Evolutionary conservation across 2,113 vertebrate genomes (phyloP), one percentile per base, ranked within the genome.

Genomic region (Anarhynchus alexandrinus): DNA sequence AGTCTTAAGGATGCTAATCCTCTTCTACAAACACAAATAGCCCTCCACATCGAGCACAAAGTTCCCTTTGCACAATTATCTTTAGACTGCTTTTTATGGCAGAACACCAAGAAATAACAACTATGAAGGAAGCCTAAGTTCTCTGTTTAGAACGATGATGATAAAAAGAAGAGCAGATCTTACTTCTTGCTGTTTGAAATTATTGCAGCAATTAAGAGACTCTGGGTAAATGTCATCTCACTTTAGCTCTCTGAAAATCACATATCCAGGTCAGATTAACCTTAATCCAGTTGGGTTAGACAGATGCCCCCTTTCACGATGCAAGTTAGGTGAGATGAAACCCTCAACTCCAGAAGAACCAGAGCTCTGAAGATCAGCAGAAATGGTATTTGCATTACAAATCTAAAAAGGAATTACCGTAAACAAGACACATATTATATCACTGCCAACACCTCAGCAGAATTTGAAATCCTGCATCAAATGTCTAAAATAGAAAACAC

Each of bases 31-130:
- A 70, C 45, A 94, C 54, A 90, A 87, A 88, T n/a, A 40, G 2
- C 67, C 57, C 47, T 91, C 65, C 70, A 91, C 13, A 76, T 6
- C 1, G 1, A 94, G 62, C 55, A 94, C 36, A 5, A 78, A 82
- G 40, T 21, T 90, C 61, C 52, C 30, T 76, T 29, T 36, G 26
- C 57, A 29, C 36, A 32, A 45, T 80, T 95, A 90, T 65, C 87
- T 90, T 82, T 34, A 91, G 40, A 52, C 19, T 40, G 81, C 42
- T 82, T 93, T 90, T 85, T 78, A 90, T 69, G 78, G 91, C 87
- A 85, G 61, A 79, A 82, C 78, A 93, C 70, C 84, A 91, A 91
- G 87, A 67, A 94, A 69, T 20, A 76, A 69, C 66, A 85, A 84
- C 57, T 23, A 40, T 0, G 49, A 82, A 69, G 49, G 84, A 82